Evolutionary conservation across 2,113 vertebrate species (phyloP).

Genomic region (Rostratula benghalensis): DNA sequence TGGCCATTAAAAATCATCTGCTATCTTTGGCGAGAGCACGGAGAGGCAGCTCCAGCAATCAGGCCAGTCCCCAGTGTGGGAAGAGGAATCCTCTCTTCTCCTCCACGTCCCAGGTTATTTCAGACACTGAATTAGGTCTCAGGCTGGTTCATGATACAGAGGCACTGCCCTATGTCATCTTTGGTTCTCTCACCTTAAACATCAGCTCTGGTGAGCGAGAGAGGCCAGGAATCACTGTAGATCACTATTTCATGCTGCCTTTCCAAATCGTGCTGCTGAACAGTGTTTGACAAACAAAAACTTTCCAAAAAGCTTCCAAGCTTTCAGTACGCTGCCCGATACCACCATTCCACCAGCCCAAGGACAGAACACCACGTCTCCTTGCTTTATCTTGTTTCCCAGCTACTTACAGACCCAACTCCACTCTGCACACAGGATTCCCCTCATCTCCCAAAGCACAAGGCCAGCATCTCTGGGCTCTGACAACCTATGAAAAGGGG

Average conservation of each 20-base stretch:
- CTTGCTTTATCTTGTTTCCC: neutral
- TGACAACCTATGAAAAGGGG: neutral
- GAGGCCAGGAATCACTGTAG: neutral
- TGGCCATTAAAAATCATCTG: constrained; percentile 14
- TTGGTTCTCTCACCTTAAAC: neutral
- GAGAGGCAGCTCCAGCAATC: constrained; percentile 19
- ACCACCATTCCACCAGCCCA: neutral
- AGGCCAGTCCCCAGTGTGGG: neutral
- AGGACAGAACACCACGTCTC: neutral
- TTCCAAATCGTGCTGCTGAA: neutral
- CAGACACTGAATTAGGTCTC: neutral
- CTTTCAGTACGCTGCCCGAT: neutral
- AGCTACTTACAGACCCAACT: neutral
- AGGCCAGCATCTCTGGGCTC: neutral
- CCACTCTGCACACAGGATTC: neutral
- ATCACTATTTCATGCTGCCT: rapidly evolving
- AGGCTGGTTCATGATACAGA: neutral
- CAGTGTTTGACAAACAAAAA: neutral
- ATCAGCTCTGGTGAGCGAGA: neutral
- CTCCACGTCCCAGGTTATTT: neutral
- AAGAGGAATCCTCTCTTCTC: neutral
- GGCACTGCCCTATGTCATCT: rapidly evolving
- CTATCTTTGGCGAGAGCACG: neutral
- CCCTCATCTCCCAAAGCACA: neutral
- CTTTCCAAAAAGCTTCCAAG: neutral